These are phyloP conservation scores for Pyrochroa serraticornis DNA, from an alignment of 2,888 invertebrate species.

Conservation along the genomic window DNA sequence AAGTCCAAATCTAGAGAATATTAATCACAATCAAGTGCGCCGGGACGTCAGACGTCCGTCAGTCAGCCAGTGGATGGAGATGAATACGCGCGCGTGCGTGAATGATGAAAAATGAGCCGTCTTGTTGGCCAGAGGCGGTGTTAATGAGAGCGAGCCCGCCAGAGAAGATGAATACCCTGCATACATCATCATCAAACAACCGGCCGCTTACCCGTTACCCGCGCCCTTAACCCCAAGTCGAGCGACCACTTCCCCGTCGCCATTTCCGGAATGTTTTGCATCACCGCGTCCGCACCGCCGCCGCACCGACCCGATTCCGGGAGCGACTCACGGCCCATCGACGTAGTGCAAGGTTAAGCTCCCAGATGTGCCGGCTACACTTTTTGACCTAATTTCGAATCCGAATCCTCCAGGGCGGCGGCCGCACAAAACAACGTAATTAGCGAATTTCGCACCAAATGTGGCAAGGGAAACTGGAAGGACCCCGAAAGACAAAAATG, in stretches of 20 bases:
- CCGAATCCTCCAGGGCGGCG: too few species aligned
- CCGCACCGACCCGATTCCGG: too few species aligned
- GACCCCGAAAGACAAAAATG: too few species aligned
- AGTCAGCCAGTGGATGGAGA: constrained; percentile 43
- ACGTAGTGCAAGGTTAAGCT: too few species aligned
- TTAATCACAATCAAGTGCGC: constrained; percentile 53
- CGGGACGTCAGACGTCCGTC: constrained; percentile 45
- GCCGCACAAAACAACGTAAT: too few species aligned
- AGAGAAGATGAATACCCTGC: constrained; percentile 37
- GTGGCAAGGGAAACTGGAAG: too few species aligned
- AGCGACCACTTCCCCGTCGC: constrained; percentile 28
- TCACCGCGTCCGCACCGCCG: constrained; percentile 1
- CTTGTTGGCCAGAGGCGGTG: constrained; percentile 49
- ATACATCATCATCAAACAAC: constrained; percentile 42
- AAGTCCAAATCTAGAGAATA: constrained; percentile 48
- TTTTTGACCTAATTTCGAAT: too few species aligned
- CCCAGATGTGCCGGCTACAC: too few species aligned
- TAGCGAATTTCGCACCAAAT: too few species aligned
- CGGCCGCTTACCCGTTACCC: constrained; percentile 20
- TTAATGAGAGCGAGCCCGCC: constrained; percentile 48
- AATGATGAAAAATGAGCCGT: constrained; percentile 52
- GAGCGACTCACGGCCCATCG: too few species aligned
- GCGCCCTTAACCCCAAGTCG: constrained; percentile 10
- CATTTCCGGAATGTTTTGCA: constrained; percentile 30
- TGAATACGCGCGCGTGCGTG: constrained; percentile 46